A percentile compares a stretch with the other conserved stretches of the same genome.
Conservation (phyloP, 2,888 invertebrate genomes). For the Cantharis rufa region DNA sequence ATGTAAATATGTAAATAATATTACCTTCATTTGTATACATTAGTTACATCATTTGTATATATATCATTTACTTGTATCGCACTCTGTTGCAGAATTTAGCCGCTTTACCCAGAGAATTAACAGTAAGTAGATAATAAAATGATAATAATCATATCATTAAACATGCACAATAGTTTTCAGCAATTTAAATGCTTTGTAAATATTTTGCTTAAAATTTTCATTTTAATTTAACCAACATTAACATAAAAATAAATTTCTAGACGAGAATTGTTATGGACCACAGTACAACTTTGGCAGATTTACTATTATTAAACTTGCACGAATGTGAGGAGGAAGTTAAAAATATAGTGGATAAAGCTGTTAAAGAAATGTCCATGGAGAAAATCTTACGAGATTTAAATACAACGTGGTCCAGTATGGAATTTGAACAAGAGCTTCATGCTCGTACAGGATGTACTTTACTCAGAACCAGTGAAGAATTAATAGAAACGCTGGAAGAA, state of each 20-base stretch:
- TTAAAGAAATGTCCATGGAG: conserved; percentile 99
- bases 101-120: conserved; percentile 77
- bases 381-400: conserved; percentile 89
- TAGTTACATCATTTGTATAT: conserved; percentile 20
- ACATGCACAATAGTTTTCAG: neutral
- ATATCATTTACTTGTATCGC: conserved; percentile 31
- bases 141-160: neutral
- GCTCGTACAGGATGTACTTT: conserved; percentile 84
- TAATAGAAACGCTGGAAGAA: conserved; percentile 96
- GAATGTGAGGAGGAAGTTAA: conserved; percentile 97
- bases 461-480: conserved; percentile 88
- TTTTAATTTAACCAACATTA: neutral
- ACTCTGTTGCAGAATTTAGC: conserved; percentile 76
- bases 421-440: conserved; percentile 89
- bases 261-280: conserved; percentile 93
- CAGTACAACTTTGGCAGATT: conserved; percentile 88
- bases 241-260: conserved; percentile 57
- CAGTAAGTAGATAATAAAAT: conserved; percentile 65
- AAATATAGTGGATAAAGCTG: conserved; percentile 96
- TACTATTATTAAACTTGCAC: conserved; percentile 89
- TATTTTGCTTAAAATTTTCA: neutral
- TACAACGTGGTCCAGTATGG: conserved; percentile 90
- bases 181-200: neutral
- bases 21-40: conserved; percentile 5
- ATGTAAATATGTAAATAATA: conserved; percentile 27